Evolutionary conservation across 2,797 vertebrate species (phyloP).

Genomic region (Lycodopsis pacificus): DNA sequence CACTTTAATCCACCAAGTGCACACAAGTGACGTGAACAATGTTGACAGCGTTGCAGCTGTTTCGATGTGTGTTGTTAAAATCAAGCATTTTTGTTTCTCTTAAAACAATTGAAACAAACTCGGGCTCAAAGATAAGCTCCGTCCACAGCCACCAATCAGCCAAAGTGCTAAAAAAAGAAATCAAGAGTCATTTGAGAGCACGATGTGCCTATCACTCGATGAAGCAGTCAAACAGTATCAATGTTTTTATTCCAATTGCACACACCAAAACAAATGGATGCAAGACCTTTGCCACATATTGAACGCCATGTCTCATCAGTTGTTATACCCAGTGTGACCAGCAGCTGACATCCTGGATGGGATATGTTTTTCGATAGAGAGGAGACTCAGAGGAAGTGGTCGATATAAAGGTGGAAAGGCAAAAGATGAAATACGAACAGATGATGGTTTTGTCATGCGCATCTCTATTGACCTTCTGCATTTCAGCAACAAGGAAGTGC

Average conservation of each 20-base stretch:
- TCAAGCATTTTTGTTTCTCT: neutral
- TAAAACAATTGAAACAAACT: neutral
- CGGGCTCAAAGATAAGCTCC: neutral
- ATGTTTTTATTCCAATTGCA: neutral
- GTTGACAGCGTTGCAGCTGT: neutral
- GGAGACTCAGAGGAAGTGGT: neutral
- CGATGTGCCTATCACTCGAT: neutral
- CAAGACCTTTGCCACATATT: neutral
- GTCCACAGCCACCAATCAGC: neutral
- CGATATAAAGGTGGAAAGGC: neutral
- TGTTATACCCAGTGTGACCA: neutral
- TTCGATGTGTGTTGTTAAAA: neutral
- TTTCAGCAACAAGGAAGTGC: neutral
- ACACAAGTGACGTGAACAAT: neutral
- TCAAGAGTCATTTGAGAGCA: neutral
- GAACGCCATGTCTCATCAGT: neutral
- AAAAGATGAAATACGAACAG: neutral
- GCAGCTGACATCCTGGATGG: neutral
- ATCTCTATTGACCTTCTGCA: neutral
- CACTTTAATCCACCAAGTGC: neutral
- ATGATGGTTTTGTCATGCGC: neutral
- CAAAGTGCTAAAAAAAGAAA: neutral
- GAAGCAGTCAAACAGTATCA: neutral
- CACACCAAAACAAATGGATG: neutral
- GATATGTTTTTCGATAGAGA: neutral